A percentile compares a stretch with the other conserved stretches of the same genome.
Conservation (phyloP, 2,113 vertebrate genomes). For the Balaeniceps rex region DNA sequence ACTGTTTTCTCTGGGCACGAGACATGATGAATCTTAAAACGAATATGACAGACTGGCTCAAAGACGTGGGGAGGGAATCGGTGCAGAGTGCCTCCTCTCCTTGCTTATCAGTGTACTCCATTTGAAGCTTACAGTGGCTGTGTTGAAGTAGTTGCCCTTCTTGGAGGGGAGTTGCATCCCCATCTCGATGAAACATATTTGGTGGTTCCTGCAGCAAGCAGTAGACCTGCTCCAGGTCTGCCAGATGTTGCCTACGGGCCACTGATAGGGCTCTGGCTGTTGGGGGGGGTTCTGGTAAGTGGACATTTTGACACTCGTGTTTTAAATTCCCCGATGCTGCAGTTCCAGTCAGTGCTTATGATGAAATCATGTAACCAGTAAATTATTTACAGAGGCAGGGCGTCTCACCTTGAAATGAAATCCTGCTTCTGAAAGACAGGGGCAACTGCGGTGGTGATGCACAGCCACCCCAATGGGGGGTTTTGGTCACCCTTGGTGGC, state of each 20-base stretch:
- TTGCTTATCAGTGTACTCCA: neutral
- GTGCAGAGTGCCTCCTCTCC: neutral
- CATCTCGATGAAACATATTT: neutral
- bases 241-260: neutral
- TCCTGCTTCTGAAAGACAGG: neutral
- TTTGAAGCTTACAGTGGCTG: neutral
- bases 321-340: neutral
- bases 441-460: accelerated
- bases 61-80: accelerated
- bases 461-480: neutral
- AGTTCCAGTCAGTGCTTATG: neutral
- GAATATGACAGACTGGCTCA: neutral
- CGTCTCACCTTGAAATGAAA: constrained; percentile 36
- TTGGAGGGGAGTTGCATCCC: neutral
- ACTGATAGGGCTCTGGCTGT: neutral
- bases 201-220: neutral
- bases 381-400: constrained; percentile 52
- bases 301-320: neutral
- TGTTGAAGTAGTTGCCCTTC: neutral
- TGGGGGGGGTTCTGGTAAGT: neutral
- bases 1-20: neutral
- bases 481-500: neutral
- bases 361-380: constrained; percentile 51
- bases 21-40: neutral
- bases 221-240: neutral